Conservation (phyloP, 2,888 invertebrate genomes). For the Pandemis cinnamomeana region DNA sequence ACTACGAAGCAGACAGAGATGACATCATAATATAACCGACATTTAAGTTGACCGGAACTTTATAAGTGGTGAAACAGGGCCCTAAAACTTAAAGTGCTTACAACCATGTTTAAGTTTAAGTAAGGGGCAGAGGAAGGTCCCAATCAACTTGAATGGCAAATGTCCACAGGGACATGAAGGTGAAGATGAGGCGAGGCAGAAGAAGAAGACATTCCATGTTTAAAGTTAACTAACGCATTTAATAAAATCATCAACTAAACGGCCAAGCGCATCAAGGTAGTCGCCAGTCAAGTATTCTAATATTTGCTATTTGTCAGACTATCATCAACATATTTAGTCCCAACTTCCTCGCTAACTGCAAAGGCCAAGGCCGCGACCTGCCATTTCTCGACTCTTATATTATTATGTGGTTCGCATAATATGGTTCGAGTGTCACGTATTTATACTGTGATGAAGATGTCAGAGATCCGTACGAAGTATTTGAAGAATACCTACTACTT, state of each 20-base stretch:
- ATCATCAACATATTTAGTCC: background rate
- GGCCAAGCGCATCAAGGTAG: background rate
- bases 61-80: too few species aligned
- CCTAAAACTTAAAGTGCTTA: too few species aligned
- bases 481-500: too few species aligned
- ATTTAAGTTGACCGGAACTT: too few species aligned
- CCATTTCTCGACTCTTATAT: constrained; percentile 1
- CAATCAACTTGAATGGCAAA: too few species aligned
- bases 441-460: background rate
- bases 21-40: too few species aligned
- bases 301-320: background rate
- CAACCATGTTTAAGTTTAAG: too few species aligned
- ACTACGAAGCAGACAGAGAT: too few species aligned
- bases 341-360: background rate
- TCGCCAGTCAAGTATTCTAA: background rate
- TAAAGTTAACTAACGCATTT: background rate
- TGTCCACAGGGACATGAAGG: too few species aligned
- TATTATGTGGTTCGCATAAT: constrained; percentile 1
- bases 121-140: too few species aligned
- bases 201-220: too few species aligned
- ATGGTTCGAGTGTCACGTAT: background rate
- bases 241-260: background rate
- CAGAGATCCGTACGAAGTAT: background rate
- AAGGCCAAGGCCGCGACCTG: constrained; percentile 18
- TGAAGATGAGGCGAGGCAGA: too few species aligned